These are phyloP conservation scores for Heliothis subflexa DNA, from an alignment of 1,140 invertebrate species.

Conservation along the genomic window DNA sequence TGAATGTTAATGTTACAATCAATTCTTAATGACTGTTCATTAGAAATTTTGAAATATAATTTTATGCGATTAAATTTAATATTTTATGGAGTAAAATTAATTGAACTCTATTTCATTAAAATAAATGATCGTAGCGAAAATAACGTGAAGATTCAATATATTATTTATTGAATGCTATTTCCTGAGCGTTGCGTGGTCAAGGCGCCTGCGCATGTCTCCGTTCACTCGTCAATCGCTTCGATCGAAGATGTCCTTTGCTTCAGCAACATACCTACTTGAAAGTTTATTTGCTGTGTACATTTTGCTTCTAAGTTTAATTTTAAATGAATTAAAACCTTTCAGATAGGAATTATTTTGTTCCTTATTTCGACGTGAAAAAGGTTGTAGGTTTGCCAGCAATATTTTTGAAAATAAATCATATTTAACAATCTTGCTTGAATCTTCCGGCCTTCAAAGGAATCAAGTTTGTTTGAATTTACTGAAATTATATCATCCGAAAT, in stretches of 20 bases:
- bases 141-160: slow-evolving; percentile 8
- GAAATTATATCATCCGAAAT: neutral
- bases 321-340: slow-evolving; percentile 6
- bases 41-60: slow-evolving; percentile 3
- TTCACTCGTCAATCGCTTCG: slow-evolving; percentile 26
- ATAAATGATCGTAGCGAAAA: neutral
- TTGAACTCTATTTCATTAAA: neutral
- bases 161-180: slow-evolving; percentile 17
- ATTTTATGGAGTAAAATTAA: neutral
- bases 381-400: too few species aligned
- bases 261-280: slow-evolving; percentile 7
- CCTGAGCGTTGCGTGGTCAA: slow-evolving; percentile 35
- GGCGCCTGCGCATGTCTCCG: slow-evolving; percentile 36
- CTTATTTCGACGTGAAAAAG: neutral
- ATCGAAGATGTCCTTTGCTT: slow-evolving; percentile 38
- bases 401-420: too few species aligned
- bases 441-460: neutral
- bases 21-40: slow-evolving; percentile 26
- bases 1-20: neutral
- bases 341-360: neutral
- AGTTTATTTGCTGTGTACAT: slow-evolving; percentile 27
- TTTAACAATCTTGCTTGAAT: neutral
- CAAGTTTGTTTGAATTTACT: neutral
- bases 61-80: neutral
- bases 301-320: neutral